Base-by-base conservation (phyloP, 2,797 vertebrate genomes). In the Thunnus albacares region DNA sequence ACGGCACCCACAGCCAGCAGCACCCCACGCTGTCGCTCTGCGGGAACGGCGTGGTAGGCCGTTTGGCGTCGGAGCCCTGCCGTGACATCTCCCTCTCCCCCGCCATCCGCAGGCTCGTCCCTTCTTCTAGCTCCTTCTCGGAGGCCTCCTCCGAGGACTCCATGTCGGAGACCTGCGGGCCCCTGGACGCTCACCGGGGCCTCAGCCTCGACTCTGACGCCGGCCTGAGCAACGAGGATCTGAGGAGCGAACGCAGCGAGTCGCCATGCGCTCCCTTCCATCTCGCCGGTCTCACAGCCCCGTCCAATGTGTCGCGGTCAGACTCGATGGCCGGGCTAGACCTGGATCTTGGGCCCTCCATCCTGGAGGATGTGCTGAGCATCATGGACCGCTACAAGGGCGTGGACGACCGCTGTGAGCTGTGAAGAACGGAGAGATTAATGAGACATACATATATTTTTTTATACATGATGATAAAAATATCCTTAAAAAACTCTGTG, bases 381-480 rank as follows among this genome's bases (percentile, higher is more conserved):
- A 97, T 97, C 90, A 97, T 97, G 96, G 96, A 97, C 86, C 95
- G 94, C 70, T 97, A 96, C 90, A 96, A 95, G 89, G 80, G 67
- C 0, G 71, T 83, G 45, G 94, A 95, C 67, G 58, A 94, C 78
- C 90, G 89, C 80, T 95, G 92, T 22, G 94, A 95, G 90, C 89
- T 95, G 77, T 95, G 91, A 95, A 57, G 14, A 17, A 43, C 0
- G 20, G 15, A 62, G 9, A 43, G 12, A 53, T 8, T 5, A 57
- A 76, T 22, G 45, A 22, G 41, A 81, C 60, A 17, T 17, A 60
- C 38, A 68, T n/a, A 82, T 71, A 35, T 82, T 76, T 85, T 82
- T 82, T 60, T 80, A 61, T 71, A 68, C 60, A 45, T 53, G 61
- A 3, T 73, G 80, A n/a, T 64, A 65, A 77, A 38, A 52, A 38